phyloP scores from a whole-genome alignment of 2,113 vertebrate species.

The Anolis sagrei region DNA sequence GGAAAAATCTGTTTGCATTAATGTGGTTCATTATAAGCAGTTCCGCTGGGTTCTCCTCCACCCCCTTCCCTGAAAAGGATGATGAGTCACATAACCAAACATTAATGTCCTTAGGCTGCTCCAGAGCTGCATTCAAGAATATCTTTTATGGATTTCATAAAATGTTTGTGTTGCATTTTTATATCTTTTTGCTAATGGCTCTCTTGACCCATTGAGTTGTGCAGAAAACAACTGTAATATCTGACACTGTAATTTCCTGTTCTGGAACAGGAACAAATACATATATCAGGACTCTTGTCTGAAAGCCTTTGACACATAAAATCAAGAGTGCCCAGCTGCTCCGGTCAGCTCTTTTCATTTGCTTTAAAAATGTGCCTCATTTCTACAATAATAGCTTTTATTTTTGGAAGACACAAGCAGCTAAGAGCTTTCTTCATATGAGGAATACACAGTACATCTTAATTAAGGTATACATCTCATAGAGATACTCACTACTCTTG shows the following conservation, averaged over 20 bases:
- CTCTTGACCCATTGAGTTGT: not conserved
- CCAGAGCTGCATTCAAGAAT: not conserved
- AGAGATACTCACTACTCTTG: slow-evolving; percentile 35
- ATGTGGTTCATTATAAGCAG: not conserved
- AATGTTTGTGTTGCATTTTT: not conserved
- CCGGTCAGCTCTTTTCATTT: slow-evolving; percentile 41
- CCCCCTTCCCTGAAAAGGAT: not conserved
- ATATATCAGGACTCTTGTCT: slow-evolving; percentile 27
- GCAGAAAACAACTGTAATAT: slow-evolving; percentile 16
- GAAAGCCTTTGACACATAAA: slow-evolving; percentile 45
- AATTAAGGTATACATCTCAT: slow-evolving; percentile 41
- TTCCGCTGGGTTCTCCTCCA: not conserved
- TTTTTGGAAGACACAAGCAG: slow-evolving; percentile 30
- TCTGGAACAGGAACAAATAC: slow-evolving; percentile 41
- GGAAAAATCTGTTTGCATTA: too few relatives aligned
- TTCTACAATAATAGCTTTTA: slow-evolving; percentile 43
- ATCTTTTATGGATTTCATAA: not conserved
- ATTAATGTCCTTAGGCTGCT: not conserved
- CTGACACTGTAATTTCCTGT: slow-evolving; percentile 17
- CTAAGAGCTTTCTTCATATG: slow-evolving; percentile 26
- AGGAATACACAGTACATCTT: slow-evolving; percentile 24
- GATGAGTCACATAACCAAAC: not conserved
- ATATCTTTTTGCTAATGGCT: not conserved
- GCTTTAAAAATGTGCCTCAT: slow-evolving; percentile 55
- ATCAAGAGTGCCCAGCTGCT: slow-evolving; percentile 26